Base-by-base conservation (phyloP, 2,888 invertebrate genomes). In the Druceiella hillmani region DNA sequence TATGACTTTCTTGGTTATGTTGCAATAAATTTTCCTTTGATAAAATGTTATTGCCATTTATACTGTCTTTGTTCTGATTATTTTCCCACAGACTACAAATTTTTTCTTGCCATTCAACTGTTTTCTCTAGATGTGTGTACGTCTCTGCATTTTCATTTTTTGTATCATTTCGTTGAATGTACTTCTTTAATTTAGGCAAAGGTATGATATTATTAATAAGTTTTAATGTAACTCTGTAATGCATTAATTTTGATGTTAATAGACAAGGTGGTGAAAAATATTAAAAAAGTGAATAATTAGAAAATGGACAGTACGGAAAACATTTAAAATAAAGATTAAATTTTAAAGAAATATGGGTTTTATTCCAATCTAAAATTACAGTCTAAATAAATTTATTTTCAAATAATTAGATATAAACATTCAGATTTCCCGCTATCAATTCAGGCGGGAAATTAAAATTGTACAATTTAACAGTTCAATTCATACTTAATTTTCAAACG, bases 51-150 rank as follows among this genome's bases (percentile, higher is more conserved):
- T 64, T 49, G 48, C 85, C 86, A 52, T 82, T 81, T 26, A 70
- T 69, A 24, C 66, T 57, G 22, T 83, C 76, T 2, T 58, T 58
- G 51, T 80, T 85, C 37, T 72, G 70, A 33, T 75, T 67, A 6
- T 73, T 53, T 56, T 87, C 85, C 50, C 62, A 63, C 5, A 63
- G 60, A 45, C 80, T 79, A 40, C 84, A 79, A 1, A 74, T 58
- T 62, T 87, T 87, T 53, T 85, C 75, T 56, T 87, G 87, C 87
- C 87, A 87, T 47, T 59, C 57, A 45, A 87, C 78, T 26, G 46
- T 53, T 39, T 64, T 57, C 47, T 66, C 64, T 38, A 57, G 2
- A 52, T 37, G n/a, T 15, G 43, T 12, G 49, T 53, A 2, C 51
- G 50, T 4, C 27, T 33, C 26, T 55, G 54, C 3, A 57, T 43